Conservation (phyloP, 2,113 vertebrate genomes). For the Verasper variegatus region DNA sequence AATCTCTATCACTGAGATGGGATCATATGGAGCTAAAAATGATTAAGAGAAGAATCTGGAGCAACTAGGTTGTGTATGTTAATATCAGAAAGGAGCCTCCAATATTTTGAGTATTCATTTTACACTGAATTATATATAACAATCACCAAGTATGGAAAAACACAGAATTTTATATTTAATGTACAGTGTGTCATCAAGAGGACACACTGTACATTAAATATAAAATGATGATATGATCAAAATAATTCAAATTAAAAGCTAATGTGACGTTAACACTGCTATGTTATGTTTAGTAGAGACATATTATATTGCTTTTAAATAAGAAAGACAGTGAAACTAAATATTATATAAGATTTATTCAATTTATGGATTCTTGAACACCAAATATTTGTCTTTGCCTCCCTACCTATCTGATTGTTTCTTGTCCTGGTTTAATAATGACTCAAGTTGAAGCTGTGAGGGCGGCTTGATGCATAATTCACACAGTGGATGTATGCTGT, state of each 20-base stretch:
- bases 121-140: too few species aligned
- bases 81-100: not conserved
- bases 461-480: constrained; percentile 45
- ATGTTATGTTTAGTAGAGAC: too few species aligned
- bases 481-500: constrained; percentile 28
- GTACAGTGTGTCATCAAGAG: not conserved
- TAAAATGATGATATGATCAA: not conserved
- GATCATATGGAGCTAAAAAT: not conserved
- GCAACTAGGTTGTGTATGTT: not conserved
- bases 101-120: not conserved
- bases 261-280: not conserved
- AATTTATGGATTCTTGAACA: not conserved
- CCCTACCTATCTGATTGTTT: not conserved
- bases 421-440: constrained; percentile 25
- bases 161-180: not conserved
- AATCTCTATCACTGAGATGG: not conserved
- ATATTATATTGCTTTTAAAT: too few species aligned
- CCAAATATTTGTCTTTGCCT: not conserved
- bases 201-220: too few species aligned
- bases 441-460: constrained; percentile 12
- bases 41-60: not conserved
- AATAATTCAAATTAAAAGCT: not conserved
- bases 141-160: not conserved
- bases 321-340: not conserved
- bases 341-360: not conserved